These are phyloP conservation scores for Netelia fuscicornis DNA, from an alignment of 2,888 invertebrate genomes.

Conservation along the genomic window DNA sequence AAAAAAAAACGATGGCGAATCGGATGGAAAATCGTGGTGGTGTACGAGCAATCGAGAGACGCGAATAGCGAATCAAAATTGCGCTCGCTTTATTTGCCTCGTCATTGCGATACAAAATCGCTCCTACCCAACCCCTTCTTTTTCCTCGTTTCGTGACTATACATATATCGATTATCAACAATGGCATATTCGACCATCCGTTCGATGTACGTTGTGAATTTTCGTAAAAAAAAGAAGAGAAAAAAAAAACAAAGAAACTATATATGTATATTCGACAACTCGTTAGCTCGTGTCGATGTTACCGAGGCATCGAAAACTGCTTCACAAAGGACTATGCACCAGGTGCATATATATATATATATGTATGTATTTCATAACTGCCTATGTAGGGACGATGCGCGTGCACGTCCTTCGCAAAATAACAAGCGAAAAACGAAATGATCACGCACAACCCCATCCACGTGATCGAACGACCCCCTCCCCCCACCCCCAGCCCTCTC, in stretches of 20 bases:
- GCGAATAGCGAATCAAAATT: too few species aligned
- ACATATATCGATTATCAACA: too few species aligned
- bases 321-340: conserved; percentile 38
- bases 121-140: too few species aligned
- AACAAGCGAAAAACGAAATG: conserved; percentile 29
- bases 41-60: too few species aligned
- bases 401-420: conserved; percentile 29
- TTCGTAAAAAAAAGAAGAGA: not conserved
- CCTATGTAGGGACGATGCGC: not conserved
- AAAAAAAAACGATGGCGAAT: too few species aligned
- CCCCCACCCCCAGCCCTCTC: not conserved
- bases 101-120: too few species aligned
- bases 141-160: too few species aligned
- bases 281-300: conserved; percentile 26
- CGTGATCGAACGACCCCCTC: not conserved
- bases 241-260: too few species aligned
- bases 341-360: not conserved
- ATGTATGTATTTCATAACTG: too few species aligned
- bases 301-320: conserved; percentile 29
- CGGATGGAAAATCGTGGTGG: too few species aligned
- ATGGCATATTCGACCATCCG: not conserved
- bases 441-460: not conserved
- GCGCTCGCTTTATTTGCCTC: too few species aligned
- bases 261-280: conserved; percentile 34
- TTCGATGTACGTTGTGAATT: conserved; percentile 24